Evolutionary conservation across 2,113 vertebrate species (phyloP).

Genomic region (Thomomys bottae): DNA sequence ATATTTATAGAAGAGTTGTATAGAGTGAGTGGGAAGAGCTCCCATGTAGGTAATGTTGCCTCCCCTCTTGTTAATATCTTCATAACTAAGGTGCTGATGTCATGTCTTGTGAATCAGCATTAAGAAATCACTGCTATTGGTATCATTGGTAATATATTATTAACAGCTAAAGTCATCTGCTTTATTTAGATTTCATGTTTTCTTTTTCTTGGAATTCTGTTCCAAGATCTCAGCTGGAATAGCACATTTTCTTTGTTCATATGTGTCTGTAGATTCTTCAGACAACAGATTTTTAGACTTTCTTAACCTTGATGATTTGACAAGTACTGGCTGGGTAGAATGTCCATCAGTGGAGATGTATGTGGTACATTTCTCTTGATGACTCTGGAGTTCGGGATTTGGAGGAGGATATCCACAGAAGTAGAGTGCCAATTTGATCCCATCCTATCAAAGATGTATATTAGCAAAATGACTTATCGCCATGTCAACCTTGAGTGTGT

Average conservation of each 20-base stretch:
- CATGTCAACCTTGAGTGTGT: background rate
- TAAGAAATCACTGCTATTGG: background rate
- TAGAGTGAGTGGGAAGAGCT: background rate
- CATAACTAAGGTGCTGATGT: background rate
- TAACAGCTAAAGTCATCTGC: background rate
- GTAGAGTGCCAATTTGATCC: background rate
- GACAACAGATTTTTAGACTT: background rate
- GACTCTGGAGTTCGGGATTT: background rate
- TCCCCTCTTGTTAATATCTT: background rate
- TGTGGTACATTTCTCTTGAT: background rate
- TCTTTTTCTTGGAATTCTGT: background rate
- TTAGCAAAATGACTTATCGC: background rate
- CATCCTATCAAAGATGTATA: background rate
- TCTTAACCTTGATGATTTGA: background rate
- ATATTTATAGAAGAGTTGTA: background rate
- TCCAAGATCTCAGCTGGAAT: no score
- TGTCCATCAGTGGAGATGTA: background rate
- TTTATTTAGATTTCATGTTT: constrained; percentile 35
- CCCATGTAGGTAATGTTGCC: background rate
- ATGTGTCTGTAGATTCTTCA: background rate
- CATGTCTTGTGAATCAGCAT: background rate
- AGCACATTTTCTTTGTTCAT: background rate
- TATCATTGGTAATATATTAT: background rate
- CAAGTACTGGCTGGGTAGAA: background rate
- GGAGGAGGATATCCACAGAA: background rate